These are phyloP conservation scores for Poeciliopsis turrubarensis DNA, from an alignment of 2,113 vertebrate genomes.

Conservation along the genomic window DNA sequence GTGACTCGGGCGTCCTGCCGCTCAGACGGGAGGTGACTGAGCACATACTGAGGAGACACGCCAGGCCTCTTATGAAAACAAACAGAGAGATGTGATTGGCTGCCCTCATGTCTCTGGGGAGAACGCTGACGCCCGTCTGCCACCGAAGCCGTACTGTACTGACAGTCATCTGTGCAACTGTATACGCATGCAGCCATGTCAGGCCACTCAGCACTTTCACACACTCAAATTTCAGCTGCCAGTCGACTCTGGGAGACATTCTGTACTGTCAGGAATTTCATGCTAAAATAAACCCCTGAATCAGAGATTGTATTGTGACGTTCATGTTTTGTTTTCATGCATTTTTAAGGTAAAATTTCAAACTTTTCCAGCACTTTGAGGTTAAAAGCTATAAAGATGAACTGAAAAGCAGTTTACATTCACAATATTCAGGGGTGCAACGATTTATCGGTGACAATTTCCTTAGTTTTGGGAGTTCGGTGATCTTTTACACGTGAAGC, in stretches of 20 bases:
- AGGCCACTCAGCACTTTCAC: slow-evolving; percentile 62
- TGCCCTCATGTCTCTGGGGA: slow-evolving; percentile 49
- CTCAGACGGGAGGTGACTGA: slow-evolving; percentile 37
- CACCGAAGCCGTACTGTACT: slow-evolving; percentile 26
- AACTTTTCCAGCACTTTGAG: too few species aligned
- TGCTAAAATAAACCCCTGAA: slow-evolving; percentile 5
- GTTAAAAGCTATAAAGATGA: too few species aligned
- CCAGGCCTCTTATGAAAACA: slow-evolving; percentile 21
- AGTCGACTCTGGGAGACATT: slow-evolving; percentile 11
- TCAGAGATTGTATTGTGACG: slow-evolving; percentile 2
- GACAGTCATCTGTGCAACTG: slow-evolving; percentile 10
- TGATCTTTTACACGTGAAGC: too few species aligned
- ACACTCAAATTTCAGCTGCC: slow-evolving; percentile 61
- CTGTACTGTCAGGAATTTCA: slow-evolving; percentile 41
- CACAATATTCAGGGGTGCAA: too few species aligned
- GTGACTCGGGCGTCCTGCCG: slow-evolving; percentile 42
- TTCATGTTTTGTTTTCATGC: background rate
- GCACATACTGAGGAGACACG: slow-evolving; percentile 43
- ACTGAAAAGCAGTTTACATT: too few species aligned
- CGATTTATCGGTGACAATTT: too few species aligned
- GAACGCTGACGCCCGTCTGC: slow-evolving; percentile 34
- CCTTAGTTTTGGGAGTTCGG: too few species aligned
- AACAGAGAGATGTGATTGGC: slow-evolving; percentile 33
- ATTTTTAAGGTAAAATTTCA: too few species aligned
- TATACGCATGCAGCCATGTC: slow-evolving; percentile 18